Conservation (phyloP, 2,113 vertebrate genomes). For the Cinclus cinclus region DNA sequence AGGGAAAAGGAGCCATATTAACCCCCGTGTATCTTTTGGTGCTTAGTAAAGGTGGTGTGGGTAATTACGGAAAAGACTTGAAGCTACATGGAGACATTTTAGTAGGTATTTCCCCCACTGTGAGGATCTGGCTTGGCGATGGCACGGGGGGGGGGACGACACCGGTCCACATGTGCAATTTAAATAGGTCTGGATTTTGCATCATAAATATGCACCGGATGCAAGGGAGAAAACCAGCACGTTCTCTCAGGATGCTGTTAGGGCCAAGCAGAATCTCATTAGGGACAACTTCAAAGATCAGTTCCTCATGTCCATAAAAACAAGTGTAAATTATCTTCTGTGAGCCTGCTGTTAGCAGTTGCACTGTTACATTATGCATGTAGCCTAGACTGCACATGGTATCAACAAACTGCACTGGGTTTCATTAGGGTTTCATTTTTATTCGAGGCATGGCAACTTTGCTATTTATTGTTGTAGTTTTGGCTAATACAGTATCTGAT, state of each 20-base stretch:
- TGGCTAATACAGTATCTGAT: constrained; percentile 49
- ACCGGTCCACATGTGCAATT: constrained; percentile 52
- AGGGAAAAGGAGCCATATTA: not conserved
- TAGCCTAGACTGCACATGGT: constrained; percentile 59
- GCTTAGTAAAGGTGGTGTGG: not conserved
- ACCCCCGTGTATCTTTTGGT: not conserved
- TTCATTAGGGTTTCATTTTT: constrained; percentile 58
- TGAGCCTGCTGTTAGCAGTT: constrained; percentile 79
- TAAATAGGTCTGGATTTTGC: constrained; percentile 66
- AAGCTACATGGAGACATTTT: not conserved
- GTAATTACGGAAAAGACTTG: not conserved
- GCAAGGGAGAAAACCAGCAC: constrained; percentile 70
- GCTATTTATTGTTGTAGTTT: constrained; percentile 63
- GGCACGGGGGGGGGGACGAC: constrained; percentile 1
- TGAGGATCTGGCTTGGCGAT: not conserved
- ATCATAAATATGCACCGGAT: constrained; percentile 75
- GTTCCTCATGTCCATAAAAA: constrained; percentile 81
- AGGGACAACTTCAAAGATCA: constrained; percentile 83
- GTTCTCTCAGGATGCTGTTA: constrained; percentile 79
- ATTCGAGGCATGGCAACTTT: constrained; percentile 60
- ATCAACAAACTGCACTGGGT: constrained; percentile 25
- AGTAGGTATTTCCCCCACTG: not conserved
- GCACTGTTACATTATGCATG: constrained; percentile 81
- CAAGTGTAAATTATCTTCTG: constrained; percentile 85
- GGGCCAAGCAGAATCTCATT: constrained; percentile 82